phyloP scores from a whole-genome alignment of 1,140 invertebrate species.

The Cydia splendana region DNA sequence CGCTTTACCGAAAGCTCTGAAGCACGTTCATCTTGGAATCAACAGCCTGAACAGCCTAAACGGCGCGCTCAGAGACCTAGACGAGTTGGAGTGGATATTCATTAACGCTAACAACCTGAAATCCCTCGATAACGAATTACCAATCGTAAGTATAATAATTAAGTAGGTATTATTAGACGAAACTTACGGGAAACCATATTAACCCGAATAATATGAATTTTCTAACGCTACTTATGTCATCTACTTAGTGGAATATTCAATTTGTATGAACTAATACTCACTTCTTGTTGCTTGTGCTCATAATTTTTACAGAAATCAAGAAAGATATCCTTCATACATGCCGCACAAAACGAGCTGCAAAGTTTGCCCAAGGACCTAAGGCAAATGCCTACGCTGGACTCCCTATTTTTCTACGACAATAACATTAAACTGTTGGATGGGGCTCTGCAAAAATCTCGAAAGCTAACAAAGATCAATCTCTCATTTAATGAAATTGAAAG shows the following conservation, averaged over 20 bases:
- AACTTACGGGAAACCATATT: too few relatives aligned
- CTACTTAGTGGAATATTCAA: too few relatives aligned
- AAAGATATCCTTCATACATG: conserved; percentile 85
- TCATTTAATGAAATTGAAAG: conserved; percentile 87
- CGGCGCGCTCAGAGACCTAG: conserved; percentile 85
- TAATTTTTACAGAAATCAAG: conserved; percentile 77
- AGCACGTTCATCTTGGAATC: conserved; percentile 85
- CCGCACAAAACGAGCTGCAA: conserved; percentile 85
- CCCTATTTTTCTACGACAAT: conserved; percentile 86
- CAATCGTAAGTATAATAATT: conserved; percentile 70
- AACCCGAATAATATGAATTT: too few relatives aligned
- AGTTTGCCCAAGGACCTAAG: conserved; percentile 85
- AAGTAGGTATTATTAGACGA: too few relatives aligned
- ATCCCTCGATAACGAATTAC: conserved; percentile 87
- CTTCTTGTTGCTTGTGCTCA: too few relatives aligned
- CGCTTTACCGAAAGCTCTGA: conserved; percentile 83
- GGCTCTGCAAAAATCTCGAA: conserved; percentile 83
- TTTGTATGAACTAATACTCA: too few relatives aligned
- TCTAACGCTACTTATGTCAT: too few relatives aligned
- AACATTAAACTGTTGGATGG: conserved; percentile 85
- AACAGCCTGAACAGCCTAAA: conserved; percentile 87
- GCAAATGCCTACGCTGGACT: conserved; percentile 83
- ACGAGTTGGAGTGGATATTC: conserved; percentile 87
- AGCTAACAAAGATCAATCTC: conserved; percentile 83
- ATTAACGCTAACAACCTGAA: conserved; percentile 88